These are phyloP conservation scores for Tetragonula carbonaria DNA, from an alignment of 2,888 invertebrate genomes.

Conservation along the genomic window DNA sequence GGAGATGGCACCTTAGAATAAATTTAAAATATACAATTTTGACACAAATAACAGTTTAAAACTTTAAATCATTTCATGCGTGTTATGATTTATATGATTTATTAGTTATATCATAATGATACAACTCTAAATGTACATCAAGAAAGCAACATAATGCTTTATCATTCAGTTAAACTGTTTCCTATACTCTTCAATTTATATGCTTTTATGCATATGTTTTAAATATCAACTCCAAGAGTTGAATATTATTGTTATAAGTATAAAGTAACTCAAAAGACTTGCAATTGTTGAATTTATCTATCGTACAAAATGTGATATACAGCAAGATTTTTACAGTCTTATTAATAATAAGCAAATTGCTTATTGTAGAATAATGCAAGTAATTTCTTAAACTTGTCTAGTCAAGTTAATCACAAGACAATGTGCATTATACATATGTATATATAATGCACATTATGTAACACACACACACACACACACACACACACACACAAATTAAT, in stretches of 20 bases:
- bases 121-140: slow-evolving; percentile 25
- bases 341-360: slow-evolving; percentile 44
- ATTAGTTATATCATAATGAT: slow-evolving; percentile 36
- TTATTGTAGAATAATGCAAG: slow-evolving; percentile 68
- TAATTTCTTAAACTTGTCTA: slow-evolving; percentile 6
- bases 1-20: slow-evolving; percentile 26
- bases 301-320: slow-evolving; percentile 67
- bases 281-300: slow-evolving; percentile 55
- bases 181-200: slow-evolving; percentile 48
- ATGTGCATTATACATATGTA: not conserved
- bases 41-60: slow-evolving; percentile 13
- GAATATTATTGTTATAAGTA: slow-evolving; percentile 50
- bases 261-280: slow-evolving; percentile 54
- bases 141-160: slow-evolving; percentile 19
- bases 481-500: not conserved
- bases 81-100: slow-evolving; percentile 59
- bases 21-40: slow-evolving; percentile 10
- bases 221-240: slow-evolving; percentile 66
- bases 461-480: too few relatives aligned
- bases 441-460: too few relatives aligned
- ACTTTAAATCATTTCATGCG: slow-evolving; percentile 47
- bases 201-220: slow-evolving; percentile 49
- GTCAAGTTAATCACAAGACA: not conserved
- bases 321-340: slow-evolving; percentile 56
- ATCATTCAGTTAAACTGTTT: slow-evolving; percentile 15